Evolutionary conservation across 2,888 invertebrate species (phyloP), one percentile per base, ranked within the genome.

Genomic region (Cheilosia grossa): DNA sequence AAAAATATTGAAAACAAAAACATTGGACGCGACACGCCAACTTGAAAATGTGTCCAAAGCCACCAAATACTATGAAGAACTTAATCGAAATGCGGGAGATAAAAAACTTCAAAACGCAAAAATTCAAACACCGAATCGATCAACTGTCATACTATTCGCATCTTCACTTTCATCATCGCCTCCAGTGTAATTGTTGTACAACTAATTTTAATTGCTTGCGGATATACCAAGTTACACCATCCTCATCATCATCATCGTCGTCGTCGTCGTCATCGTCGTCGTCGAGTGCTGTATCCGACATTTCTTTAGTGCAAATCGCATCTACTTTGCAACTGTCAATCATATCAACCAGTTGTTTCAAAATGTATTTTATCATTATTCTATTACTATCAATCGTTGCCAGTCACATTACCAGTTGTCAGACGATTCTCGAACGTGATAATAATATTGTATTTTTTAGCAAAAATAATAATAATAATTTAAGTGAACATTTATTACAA

Each of bases 91-190:
- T 82, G 53, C 47, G 40, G 2, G 63, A 69, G 49, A 82, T 73
- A 17, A 82, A 79, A 73, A 79, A 82, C 53, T 82, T 79, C 13
- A 82, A 82, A 69, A 79, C 79, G 7, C 78, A 79, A 63, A 82
- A 82, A 69, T 73, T 82, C 37, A 82, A 82, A 79, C 67, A 63
- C 24, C 27, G 66, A 19, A 40, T 15, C n/a, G 49, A 73, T 40
- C 72, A 67, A 4, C 42, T 64, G 37, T 53, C 64, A 9, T 59
- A 59, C 30, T 59, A 54, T 54, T 53, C 67, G 47, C 54, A 51
- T 21, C 37, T 58, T 33, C 21, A 67, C 33, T 49, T 54, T 15
- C 58, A 72, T 63, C 54, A 78, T 61, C 42, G 33, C 67, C 63
- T 53, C 51, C 51, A 66, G 33, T 56, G 24, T 44, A 56, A 78